Base-by-base conservation (phyloP, 2,113 vertebrate genomes). In the Trachemys scripta region DNA sequence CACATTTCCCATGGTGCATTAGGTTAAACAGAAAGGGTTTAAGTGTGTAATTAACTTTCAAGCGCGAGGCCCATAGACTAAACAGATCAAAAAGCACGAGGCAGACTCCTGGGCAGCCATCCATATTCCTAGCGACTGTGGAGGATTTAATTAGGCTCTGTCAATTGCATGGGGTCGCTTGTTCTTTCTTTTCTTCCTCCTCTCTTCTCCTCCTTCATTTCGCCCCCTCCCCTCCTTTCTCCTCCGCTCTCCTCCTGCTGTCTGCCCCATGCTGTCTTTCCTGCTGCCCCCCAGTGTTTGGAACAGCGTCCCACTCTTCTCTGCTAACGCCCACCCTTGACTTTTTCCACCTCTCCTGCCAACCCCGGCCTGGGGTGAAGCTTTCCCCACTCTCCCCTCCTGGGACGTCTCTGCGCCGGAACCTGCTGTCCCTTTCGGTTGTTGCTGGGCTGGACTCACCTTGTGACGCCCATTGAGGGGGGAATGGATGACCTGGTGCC, bases 11-110 rank as follows among this genome's bases (percentile, higher is more conserved):
- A 1, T 0, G 59, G 88, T 75, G 91, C 89, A 62, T 94, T 94
- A 94, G 96, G 92, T 97, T 95, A 94, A 97, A 91, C 94, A 95
- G 96, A 27, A 59, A 93, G 89, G 91, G 80, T 92, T 96, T 91
- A 93, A 94, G 95, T 89, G 86, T 89, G 85, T 95, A 94, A 96
- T 97, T 97, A 96, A 94, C 93, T 95, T 90, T 38, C 94, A 91
- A 92, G 93, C 0, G 8, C 76, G 92, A 95, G 81, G 49, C 90
- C 84, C 1, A 0, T 3, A 20, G 91, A 22, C 57, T 82, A 4
- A 2, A 84, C 0, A 10, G 89, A 90, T 96, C 91, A 96, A 96
- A 91, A 93, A 85, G 95, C 0, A 1, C 0, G 0, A 62, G 93
- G 91, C 20, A n/a, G 90, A 90, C 94, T 96, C 92, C 76, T 90